Percentiles rank a stretch among this genome's conserved stretches.
phyloP scores from a whole-genome alignment of 1,140 invertebrate species.

The Anthonomus grandis region DNA sequence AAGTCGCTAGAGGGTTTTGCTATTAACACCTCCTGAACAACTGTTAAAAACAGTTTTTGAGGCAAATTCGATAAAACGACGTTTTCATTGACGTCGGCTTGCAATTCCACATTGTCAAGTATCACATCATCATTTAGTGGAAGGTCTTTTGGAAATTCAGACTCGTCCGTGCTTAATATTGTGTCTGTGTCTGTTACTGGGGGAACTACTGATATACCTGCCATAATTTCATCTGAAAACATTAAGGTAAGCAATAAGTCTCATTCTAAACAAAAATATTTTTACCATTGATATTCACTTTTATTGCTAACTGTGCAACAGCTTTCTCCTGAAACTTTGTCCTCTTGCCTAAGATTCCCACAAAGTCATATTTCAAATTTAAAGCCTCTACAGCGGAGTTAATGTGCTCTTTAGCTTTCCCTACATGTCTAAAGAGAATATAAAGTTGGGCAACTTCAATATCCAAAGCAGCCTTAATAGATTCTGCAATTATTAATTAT shows the following conservation, averaged over 20 bases:
- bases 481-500: conserved; percentile 40
- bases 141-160: conserved; percentile 61
- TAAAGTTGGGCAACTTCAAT: conserved; percentile 74
- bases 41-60: conserved; percentile 72
- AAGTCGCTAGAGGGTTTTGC: conserved; percentile 75
- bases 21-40: conserved; percentile 66
- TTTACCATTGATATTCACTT: conserved; percentile 21
- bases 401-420: conserved; percentile 65
- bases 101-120: conserved; percentile 72
- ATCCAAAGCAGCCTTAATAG: conserved; percentile 62
- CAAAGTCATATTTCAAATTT: conserved; percentile 61
- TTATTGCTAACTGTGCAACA: conserved; percentile 66
- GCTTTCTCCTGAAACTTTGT: conserved; percentile 83
- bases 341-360: conserved; percentile 79
- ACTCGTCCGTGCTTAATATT: conserved; percentile 41
- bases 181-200: conserved; percentile 8
- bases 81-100: conserved; percentile 52
- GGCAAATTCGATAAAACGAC: conserved; percentile 66
- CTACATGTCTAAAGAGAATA: conserved; percentile 69
- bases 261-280: not conserved
- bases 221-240: not conserved
- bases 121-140: conserved; percentile 80
- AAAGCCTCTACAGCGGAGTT: conserved; percentile 58
- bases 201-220: not conserved
- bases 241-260: not conserved